phyloP scores from a whole-genome alignment of 2,888 invertebrate genomes.

The Drosophila eohydei region DNA sequence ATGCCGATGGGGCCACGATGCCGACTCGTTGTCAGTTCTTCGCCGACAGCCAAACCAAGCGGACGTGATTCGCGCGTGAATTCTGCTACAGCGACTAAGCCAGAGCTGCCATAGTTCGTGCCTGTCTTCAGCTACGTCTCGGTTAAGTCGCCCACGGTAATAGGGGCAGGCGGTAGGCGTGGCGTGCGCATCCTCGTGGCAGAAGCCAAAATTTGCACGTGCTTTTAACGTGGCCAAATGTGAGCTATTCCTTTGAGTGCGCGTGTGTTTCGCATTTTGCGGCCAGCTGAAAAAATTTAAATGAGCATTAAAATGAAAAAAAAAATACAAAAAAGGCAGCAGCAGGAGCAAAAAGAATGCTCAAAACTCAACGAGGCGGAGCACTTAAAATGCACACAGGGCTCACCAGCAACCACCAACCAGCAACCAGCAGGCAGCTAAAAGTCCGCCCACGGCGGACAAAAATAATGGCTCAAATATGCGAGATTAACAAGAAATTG shows the following conservation, averaged over 20 bases:
- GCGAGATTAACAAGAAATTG: constrained; percentile 44
- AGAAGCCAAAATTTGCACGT: constrained; percentile 53
- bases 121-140: constrained; percentile 22
- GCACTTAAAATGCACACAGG: constrained; percentile 25
- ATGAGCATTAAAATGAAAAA: constrained; percentile 25
- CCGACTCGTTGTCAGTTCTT: constrained; percentile 41
- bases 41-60: constrained; percentile 34
- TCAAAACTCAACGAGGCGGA: constrained; percentile 25
- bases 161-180: constrained; percentile 16
- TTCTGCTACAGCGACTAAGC: constrained; percentile 8
- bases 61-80: constrained; percentile 52
- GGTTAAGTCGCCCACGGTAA: constrained; percentile 7
- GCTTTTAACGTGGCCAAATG: constrained; percentile 44
- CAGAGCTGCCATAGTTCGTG: constrained; percentile 18
- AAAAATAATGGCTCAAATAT: constrained; percentile 29
- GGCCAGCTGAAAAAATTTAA: constrained; percentile 43
- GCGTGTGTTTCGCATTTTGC: constrained; percentile 46
- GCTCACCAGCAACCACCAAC: constrained; percentile 8
- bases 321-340: neutral
- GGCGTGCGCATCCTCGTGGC: constrained; percentile 37
- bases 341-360: constrained; percentile 13
- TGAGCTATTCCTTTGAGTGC: constrained; percentile 53
- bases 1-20: constrained; percentile 1
- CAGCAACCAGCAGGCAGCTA: neutral
- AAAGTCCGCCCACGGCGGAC: neutral